Evolutionary conservation across 1,140 invertebrate species (phyloP).

Genomic region (Ptiloglossa arizonensis): DNA sequence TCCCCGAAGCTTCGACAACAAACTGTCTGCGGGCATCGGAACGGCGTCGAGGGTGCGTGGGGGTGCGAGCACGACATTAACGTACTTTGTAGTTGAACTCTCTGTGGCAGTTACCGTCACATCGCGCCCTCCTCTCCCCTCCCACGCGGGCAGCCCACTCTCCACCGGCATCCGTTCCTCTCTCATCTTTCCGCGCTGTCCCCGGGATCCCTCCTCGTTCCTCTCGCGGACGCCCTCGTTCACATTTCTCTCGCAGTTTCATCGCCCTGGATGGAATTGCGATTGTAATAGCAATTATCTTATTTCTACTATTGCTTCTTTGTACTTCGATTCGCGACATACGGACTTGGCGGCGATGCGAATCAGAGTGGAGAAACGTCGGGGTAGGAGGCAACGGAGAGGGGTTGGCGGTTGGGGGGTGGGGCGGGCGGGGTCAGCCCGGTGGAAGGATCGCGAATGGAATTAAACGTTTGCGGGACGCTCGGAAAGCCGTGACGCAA

Average conservation of each 20-base stretch:
- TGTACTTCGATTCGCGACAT: conserved; percentile 67
- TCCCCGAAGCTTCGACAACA: conserved; percentile 72
- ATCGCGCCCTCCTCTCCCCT: not conserved
- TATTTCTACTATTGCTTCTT: conserved; percentile 71
- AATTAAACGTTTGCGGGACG: conserved; percentile 60
- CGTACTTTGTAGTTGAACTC: conserved; percentile 69
- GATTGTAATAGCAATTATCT: conserved; percentile 77
- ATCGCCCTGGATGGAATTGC: conserved; percentile 69
- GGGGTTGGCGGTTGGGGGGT: not conserved
- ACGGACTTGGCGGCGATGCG: conserved; percentile 55
- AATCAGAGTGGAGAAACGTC: conserved; percentile 37
- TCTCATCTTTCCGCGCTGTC: conserved; percentile 14
- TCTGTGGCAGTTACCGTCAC: conserved; percentile 53
- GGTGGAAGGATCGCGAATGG: conserved; percentile 57
- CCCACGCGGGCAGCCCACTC: too few species aligned
- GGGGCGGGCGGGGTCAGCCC: not conserved
- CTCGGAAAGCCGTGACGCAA: conserved; percentile 58
- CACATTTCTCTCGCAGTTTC: conserved; percentile 32
- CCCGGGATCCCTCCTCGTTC: not conserved
- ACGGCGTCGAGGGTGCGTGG: conserved; percentile 40
- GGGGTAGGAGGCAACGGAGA: not conserved
- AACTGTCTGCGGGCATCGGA: conserved; percentile 62
- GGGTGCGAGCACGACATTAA: conserved; percentile 68
- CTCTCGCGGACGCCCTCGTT: not conserved
- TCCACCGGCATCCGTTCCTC: too few species aligned